Percentiles rank a stretch among this genome's conserved stretches.
phyloP scores from a whole-genome alignment of 2,113 vertebrate species.

The Rhinopomastus cyanomelas region DNA sequence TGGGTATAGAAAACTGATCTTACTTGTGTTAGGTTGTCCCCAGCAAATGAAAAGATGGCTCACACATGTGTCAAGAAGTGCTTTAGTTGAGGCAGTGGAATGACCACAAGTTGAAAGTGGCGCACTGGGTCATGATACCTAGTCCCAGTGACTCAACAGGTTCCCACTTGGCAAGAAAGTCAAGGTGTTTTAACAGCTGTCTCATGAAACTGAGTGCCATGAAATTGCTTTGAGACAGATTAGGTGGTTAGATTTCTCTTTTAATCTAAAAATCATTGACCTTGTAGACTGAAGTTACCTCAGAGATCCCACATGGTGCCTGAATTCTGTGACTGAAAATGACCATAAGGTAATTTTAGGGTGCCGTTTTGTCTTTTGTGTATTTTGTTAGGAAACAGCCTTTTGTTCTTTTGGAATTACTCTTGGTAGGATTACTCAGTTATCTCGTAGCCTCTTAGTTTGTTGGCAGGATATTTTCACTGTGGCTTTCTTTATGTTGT shows the following conservation, averaged over 20 bases:
- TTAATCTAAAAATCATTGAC: not conserved
- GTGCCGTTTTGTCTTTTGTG: not conserved
- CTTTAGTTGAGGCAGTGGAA: not conserved
- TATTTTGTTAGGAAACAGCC: not conserved
- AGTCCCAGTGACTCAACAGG: not conserved
- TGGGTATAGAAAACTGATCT: not conserved
- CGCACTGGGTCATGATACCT: rapidly evolving
- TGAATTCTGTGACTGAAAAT: not conserved
- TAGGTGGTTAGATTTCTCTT: not conserved
- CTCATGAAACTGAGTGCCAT: not conserved
- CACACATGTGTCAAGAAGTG: not conserved
- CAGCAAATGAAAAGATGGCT: not conserved
- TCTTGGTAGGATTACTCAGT: not conserved
- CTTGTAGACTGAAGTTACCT: not conserved
- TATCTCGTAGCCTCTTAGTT: not conserved
- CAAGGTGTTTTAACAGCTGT: not conserved
- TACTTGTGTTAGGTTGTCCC: not conserved
- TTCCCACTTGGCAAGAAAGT: not conserved
- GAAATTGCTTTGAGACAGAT: not conserved
- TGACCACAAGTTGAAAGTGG: not conserved
- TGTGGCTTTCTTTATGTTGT: not conserved
- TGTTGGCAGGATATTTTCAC: not conserved
- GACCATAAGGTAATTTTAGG: not conserved
- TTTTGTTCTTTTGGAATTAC: not conserved
- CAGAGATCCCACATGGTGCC: not conserved